phyloP scores from a whole-genome alignment of 2,888 invertebrate species.

The Tetranychus truncatus region DNA sequence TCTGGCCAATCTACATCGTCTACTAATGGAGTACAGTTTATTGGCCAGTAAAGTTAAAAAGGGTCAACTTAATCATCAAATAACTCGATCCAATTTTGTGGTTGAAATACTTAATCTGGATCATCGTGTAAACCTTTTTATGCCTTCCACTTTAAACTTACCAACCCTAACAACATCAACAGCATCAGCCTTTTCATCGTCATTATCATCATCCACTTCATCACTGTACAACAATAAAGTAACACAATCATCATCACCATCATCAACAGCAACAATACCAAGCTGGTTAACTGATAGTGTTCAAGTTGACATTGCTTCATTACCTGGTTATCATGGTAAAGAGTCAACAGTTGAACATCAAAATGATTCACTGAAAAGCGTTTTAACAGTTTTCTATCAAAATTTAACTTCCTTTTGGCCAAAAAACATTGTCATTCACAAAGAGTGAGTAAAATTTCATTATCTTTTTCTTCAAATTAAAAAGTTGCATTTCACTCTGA shows the following conservation, averaged over 20 bases:
- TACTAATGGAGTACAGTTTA: not conserved
- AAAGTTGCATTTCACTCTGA: not conserved
- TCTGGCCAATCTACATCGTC: not conserved
- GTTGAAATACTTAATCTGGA: constrained; percentile 3
- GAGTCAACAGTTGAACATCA: not conserved
- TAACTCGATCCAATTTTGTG: constrained; percentile 9
- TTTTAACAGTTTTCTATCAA: constrained; percentile 13
- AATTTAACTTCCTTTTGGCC: constrained; percentile 11
- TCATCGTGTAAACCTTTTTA: not conserved
- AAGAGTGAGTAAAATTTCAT: constrained; percentile 3
- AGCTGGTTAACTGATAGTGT: constrained; percentile 24
- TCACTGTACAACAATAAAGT: not conserved
- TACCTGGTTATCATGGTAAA: not conserved
- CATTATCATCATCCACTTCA: not conserved
- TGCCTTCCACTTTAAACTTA: not conserved
- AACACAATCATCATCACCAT: not conserved
- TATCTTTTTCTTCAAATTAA: not conserved
- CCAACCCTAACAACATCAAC: not conserved
- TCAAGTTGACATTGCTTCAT: constrained; percentile 18
- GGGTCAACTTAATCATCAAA: not conserved
- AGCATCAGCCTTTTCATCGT: not conserved
- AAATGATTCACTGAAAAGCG: not conserved
- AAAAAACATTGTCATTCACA: constrained; percentile 8
- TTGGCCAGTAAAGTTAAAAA: not conserved
- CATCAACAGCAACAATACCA: constrained; percentile 14